These are phyloP conservation scores for Zeugodacus cucurbitae DNA, from an alignment of 1,140 invertebrate genomes.

Conservation along the genomic window DNA sequence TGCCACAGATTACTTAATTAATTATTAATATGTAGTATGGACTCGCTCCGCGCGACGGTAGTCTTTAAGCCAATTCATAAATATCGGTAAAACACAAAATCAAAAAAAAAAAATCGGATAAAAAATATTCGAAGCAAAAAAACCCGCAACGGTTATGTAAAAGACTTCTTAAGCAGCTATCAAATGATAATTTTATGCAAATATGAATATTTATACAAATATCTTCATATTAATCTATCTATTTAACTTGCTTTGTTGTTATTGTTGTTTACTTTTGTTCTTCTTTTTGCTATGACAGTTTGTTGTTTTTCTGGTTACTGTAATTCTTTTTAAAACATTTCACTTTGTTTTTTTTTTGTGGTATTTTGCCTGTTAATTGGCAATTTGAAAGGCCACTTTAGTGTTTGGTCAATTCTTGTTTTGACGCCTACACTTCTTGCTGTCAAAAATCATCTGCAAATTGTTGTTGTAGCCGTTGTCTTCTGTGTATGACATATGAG, in stretches of 20 bases:
- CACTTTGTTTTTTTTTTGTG: background rate
- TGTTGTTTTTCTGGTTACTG: background rate
- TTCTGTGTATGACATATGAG: background rate
- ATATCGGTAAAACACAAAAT: background rate
- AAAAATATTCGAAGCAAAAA: background rate
- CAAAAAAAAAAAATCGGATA: background rate
- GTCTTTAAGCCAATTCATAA: background rate
- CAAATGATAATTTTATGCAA: background rate
- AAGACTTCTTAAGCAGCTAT: slow-evolving; percentile 18
- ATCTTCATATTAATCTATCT: background rate
- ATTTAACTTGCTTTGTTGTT: background rate
- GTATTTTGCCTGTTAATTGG: background rate
- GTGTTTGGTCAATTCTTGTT: background rate
- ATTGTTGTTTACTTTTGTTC: background rate
- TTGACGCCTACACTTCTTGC: background rate
- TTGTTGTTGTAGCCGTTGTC: background rate
- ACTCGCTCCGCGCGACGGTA: background rate
- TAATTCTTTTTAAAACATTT: background rate
- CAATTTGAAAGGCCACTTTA: background rate
- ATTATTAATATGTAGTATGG: background rate
- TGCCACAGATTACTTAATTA: background rate
- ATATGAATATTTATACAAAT: slow-evolving; percentile 20
- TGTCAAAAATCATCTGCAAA: background rate
- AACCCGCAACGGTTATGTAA: background rate
- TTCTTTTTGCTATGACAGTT: background rate